These are phyloP conservation scores for Leptoteleia sp. DNA, from an alignment of 1,140 invertebrate species.

Conservation along the genomic window DNA sequence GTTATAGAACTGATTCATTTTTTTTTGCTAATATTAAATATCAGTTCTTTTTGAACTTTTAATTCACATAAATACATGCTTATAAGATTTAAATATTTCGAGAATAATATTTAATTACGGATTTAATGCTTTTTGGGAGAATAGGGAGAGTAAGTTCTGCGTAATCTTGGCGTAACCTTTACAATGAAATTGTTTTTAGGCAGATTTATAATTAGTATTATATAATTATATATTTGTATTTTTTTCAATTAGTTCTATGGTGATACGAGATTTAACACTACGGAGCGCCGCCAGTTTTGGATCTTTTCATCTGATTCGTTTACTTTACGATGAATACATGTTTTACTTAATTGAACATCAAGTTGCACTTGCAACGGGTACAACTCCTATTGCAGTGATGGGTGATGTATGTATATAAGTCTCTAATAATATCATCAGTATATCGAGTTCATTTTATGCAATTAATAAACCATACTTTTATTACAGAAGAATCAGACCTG, in stretches of 20 bases:
- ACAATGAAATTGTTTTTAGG: too few relatives aligned
- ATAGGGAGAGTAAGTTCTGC: too few relatives aligned
- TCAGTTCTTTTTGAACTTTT: too few relatives aligned
- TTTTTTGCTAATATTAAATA: too few relatives aligned
- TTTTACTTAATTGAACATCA: slow-evolving; percentile 99
- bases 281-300: slow-evolving; percentile 98
- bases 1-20: too few relatives aligned
- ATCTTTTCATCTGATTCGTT: slow-evolving; percentile 98
- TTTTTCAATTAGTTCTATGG: slow-evolving; percentile 89
- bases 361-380: slow-evolving; percentile 93
- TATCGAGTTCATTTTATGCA: too few relatives aligned
- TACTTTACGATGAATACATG: slow-evolving; percentile 99
- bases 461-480: background rate
- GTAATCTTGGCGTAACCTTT: too few relatives aligned
- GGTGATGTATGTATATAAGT: slow-evolving; percentile 86
- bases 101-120: too few relatives aligned
- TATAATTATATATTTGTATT: background rate
- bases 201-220: background rate
- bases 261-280: slow-evolving; percentile 96
- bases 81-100: too few relatives aligned
- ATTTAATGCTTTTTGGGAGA: too few relatives aligned
- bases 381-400: slow-evolving; percentile 97
- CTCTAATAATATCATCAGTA: too few relatives aligned
- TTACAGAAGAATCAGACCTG: slow-evolving; percentile 78
- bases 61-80: too few relatives aligned